phyloP scores from a whole-genome alignment of 2,888 invertebrate species.

The Lepidochitona cinerea region DNA sequence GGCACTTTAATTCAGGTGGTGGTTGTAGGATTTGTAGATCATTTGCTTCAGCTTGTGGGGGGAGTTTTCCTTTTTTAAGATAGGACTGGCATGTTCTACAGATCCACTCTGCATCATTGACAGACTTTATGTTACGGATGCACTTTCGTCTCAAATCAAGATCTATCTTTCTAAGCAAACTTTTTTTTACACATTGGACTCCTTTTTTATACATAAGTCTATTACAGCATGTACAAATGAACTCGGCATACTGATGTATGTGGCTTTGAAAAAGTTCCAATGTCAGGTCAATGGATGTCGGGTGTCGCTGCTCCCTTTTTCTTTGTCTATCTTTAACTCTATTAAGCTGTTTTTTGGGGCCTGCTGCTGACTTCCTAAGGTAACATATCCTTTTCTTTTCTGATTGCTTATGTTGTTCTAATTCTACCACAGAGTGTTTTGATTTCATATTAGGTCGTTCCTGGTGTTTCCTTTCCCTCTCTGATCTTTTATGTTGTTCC shows the following conservation, averaged over 20 bases:
- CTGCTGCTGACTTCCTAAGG: neutral
- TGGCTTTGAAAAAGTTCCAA: neutral
- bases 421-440: neutral
- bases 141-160: neutral
- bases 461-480: neutral
- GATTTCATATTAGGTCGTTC: neutral
- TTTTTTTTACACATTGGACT: neutral
- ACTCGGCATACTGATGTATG: slow-evolving; percentile 6
- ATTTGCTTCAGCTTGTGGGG: slow-evolving; percentile 13
- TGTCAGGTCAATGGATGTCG: neutral
- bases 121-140: neutral
- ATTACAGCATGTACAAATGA: slow-evolving; percentile 11
- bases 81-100: slow-evolving; percentile 7
- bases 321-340: neutral
- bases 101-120: neutral
- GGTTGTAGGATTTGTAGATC: neutral
- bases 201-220: neutral
- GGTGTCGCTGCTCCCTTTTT: neutral
- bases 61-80: neutral
- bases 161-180: neutral
- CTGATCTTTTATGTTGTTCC: neutral
- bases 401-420: no score
- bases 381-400: neutral
- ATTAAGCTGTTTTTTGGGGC: neutral
- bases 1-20: slow-evolving; percentile 1